A percentile compares a stretch with the other conserved stretches of the same genome.
Conservation (phyloP, 2,797 vertebrate genomes). For the Acanthurus tractus region DNA sequence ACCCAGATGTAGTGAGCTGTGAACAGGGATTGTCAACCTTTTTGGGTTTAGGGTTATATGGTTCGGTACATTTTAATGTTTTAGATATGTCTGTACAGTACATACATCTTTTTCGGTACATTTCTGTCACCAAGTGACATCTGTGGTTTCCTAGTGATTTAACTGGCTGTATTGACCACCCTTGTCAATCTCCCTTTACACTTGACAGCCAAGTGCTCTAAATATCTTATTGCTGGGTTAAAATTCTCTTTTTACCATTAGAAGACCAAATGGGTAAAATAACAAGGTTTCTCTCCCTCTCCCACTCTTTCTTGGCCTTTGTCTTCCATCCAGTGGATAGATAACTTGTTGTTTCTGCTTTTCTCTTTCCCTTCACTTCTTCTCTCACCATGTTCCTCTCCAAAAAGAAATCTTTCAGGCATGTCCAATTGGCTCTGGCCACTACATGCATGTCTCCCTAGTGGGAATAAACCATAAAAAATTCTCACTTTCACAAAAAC, state of each 20-base stretch:
- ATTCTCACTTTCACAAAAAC: constrained; percentile 40
- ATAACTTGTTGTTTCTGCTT: constrained; percentile 48
- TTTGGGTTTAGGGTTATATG: too few relatives aligned
- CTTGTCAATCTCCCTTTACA: too few relatives aligned
- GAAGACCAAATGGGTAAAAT: constrained; percentile 65
- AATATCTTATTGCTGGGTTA: too few relatives aligned
- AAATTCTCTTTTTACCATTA: constrained; percentile 35
- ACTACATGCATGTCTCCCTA: constrained; percentile 69
- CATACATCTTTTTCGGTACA: too few relatives aligned
- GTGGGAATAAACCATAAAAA: constrained; percentile 74
- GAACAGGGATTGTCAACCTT: too few relatives aligned
- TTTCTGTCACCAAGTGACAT: too few relatives aligned
- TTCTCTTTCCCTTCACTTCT: constrained; percentile 21
- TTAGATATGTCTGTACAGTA: too few relatives aligned
- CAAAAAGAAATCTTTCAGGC: constrained; percentile 75
- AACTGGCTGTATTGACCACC: too few relatives aligned
- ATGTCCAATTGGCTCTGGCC: constrained; percentile 81
- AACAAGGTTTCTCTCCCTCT: constrained; percentile 37
- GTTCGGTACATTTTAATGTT: too few relatives aligned
- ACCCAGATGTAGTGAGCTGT: too few relatives aligned
- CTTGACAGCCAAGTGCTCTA: too few relatives aligned
- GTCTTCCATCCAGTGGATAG: constrained; percentile 34
- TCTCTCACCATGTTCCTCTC: constrained; percentile 50
- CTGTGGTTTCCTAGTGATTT: too few relatives aligned
- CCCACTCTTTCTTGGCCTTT: constrained; percentile 24